Conservation (phyloP, 2,113 vertebrate species). For the Athene noctua region DNA sequence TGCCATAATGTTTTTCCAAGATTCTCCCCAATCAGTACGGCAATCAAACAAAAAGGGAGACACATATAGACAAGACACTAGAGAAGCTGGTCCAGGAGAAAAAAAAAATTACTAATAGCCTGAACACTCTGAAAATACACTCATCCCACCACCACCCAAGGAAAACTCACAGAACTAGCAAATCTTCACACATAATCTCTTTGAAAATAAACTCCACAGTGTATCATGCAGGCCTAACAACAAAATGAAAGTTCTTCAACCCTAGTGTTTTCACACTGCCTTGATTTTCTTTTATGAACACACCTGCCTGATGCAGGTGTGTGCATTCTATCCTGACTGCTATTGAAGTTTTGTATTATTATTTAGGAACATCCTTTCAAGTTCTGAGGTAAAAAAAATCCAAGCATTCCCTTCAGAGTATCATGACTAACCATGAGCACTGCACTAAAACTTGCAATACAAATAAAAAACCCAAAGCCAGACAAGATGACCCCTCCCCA, state of each 20-base stretch:
- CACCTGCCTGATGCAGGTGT: not conserved
- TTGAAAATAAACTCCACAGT: not conserved
- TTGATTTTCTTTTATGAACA: not conserved
- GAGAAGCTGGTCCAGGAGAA: not conserved
- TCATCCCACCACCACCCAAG: not conserved
- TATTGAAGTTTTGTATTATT: not conserved
- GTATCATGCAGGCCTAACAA: not conserved
- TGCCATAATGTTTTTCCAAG: not conserved
- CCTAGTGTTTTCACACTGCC: not conserved
- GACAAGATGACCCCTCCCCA: not conserved
- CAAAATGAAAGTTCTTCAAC: not conserved
- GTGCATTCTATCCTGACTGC: not conserved
- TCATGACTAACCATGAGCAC: not conserved
- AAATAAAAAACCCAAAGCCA: not conserved
- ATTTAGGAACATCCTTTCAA: conserved; percentile 1
- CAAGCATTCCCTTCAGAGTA: not conserved
- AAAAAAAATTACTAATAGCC: not conserved
- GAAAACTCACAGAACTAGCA: not conserved
- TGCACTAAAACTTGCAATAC: not conserved
- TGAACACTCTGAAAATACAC: not conserved
- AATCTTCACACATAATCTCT: not conserved
- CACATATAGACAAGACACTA: not conserved
- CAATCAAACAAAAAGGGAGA: not conserved
- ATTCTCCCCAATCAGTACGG: not conserved
- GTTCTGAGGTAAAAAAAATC: not conserved